Base-by-base conservation (phyloP, 2,113 vertebrate species). In the Otolemur garnettii region DNA sequence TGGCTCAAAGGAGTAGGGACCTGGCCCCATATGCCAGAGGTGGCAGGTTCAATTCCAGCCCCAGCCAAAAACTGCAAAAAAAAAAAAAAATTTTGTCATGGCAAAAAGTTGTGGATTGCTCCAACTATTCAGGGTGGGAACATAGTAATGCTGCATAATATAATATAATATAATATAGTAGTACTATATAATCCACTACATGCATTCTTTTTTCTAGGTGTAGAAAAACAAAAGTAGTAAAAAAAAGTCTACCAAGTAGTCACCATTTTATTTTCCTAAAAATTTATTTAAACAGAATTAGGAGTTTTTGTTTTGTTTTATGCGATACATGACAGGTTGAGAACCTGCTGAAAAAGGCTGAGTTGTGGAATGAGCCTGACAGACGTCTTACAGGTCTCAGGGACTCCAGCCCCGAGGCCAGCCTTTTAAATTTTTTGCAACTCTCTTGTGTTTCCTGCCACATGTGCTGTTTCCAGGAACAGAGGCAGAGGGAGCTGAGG, bases 261-360 rank as follows among this genome's bases (percentile, higher is more conserved):
- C 68, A 90, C 30, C 11, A 50, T 80, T 78, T 83, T 92, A 60
- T 75, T 95, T 78, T 42, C 45, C 64, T 87, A 81, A 71, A 45
- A 66, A 69, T 83, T 85, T 38, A 92, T 59, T 72, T 75, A 35
- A 69, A 81, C 71, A 64, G 38, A 38, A 93, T 15, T 72, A 72
- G 33, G 33, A 26, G 22, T n/a, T 21, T 80, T 93, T 77, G 55
- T 80, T 92, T 96, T 78, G 35, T 84, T 96, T 92, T 69, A 18
- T 4, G 60, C 35, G 35, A 50, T 79, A 72, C 28, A 30, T 24
- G 15, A 24, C 19, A 86, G 3, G 4, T n/a, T 90, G 75, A 85
- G 93, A 80, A 60, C 11, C 4, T 59, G 21, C 45, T 33, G 26
- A 64, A 91, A 91, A 50, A 80, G 69, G 21, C 15, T 77, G 24